Base-by-base conservation (phyloP, 2,888 invertebrate species). In the Pterobdella sp. region DNA sequence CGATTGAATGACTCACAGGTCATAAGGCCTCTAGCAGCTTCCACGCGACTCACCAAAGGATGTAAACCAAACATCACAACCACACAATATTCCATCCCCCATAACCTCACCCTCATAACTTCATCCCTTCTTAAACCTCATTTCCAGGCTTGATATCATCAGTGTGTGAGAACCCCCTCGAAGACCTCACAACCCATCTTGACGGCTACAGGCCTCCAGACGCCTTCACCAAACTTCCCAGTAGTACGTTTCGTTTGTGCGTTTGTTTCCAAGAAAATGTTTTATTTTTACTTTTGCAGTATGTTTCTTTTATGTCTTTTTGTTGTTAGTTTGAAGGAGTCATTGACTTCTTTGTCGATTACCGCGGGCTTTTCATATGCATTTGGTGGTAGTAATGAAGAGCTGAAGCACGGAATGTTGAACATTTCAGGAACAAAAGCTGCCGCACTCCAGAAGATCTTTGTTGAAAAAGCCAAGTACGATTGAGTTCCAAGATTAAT, bases 131-230 rank as follows among this genome's bases (percentile, higher is more conserved):
- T 42, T 7, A 42, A 42, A 42, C 49, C 49, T 7, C 49, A 14
- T 42, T 26, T 76, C 70, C 74, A 56, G 82, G 82, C 7, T 75
- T 82, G 31, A 75, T 82, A 1, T 80, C 81, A n/a, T 80, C 79
- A 34, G 75, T 80, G 29, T 77, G 79, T 73, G 77, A 78, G 70
- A 77, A 79, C 1, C 77, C 74, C 68, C 77, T 77, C 42, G 80
- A 77, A 72, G 79, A 79, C 68, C 74, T 79, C 18, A 82, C 80
- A 31, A 80, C 80, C 70, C 77, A 80, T 29, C 76, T 78, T 72
- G 79, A 77, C 42, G 78, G 80, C 18, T 82, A 81, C 77, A 81
- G 78, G 74, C 76, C 76, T 69, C 81, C 81, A 68, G 73, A 76
- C 66, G 78, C 76, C 68, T 79, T 78, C 1, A 60, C 56, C 31